Conservation (phyloP, 2,888 invertebrate species). For the Chelonus formosanus region DNA sequence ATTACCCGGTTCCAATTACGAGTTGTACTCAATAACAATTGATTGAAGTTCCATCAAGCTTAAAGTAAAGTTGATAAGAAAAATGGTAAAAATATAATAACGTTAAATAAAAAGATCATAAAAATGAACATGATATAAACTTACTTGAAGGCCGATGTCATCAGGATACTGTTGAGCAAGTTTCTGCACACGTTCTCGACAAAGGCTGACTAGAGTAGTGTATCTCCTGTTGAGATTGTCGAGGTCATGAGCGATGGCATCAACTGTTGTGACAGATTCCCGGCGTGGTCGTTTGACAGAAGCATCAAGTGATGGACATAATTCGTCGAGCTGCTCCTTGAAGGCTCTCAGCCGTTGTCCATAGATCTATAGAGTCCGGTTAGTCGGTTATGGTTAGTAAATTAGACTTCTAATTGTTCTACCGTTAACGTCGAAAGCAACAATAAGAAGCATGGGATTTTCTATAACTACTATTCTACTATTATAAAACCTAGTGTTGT, state of each 20-base stretch:
- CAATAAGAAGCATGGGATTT: slow-evolving; percentile 38
- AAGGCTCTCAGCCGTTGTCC: slow-evolving; percentile 86
- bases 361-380: slow-evolving; percentile 80
- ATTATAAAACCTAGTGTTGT: slow-evolving; percentile 51
- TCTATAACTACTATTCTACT: slow-evolving; percentile 26
- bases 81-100: no score
- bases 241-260: slow-evolving; percentile 78
- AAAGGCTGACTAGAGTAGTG: slow-evolving; percentile 74
- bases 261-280: slow-evolving; percentile 70
- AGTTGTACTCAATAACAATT: no score
- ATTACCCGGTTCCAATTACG: no score
- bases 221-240: slow-evolving; percentile 84
- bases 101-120: no score
- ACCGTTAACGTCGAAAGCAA: slow-evolving; percentile 54
- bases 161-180: slow-evolving; percentile 76
- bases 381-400: slow-evolving; percentile 69
- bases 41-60: no score
- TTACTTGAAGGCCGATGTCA: slow-evolving; percentile 80
- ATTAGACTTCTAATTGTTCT: slow-evolving; percentile 55
- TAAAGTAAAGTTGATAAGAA: no score
- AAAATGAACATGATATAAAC: no score
- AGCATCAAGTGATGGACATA: slow-evolving; percentile 82
- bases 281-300: slow-evolving; percentile 62
- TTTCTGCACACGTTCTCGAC: slow-evolving; percentile 76
- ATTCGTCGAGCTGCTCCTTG: slow-evolving; percentile 83